These are phyloP conservation scores for Albula glossodonta DNA, from an alignment of 2,113 vertebrate genomes.

Conservation along the genomic window DNA sequence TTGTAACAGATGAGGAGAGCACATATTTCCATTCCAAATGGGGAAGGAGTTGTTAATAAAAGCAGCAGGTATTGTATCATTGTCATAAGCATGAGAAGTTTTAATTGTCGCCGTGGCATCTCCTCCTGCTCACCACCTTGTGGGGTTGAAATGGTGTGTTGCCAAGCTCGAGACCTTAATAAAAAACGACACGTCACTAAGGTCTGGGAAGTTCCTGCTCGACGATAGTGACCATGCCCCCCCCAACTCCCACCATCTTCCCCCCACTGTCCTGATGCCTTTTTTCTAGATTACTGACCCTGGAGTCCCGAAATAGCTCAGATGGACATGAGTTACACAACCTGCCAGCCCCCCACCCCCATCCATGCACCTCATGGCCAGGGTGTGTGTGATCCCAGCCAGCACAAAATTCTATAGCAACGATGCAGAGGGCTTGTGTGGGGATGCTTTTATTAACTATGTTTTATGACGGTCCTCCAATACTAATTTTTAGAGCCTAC, in stretches of 20 bases:
- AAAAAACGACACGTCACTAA: conserved; percentile 72
- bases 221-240: conserved; percentile 40
- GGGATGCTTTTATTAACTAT: too few species aligned
- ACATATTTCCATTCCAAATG: conserved; percentile 74
- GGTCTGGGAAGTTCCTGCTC: conserved; percentile 61
- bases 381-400: too few species aligned
- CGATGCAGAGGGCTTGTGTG: too few species aligned
- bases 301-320: too few species aligned
- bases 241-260: too few species aligned
- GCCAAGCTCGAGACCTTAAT: conserved; percentile 82
- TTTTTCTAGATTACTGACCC: not conserved
- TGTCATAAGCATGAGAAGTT: conserved; percentile 72
- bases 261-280: too few species aligned
- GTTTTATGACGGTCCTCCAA: too few species aligned
- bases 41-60: conserved; percentile 70
- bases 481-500: too few species aligned
- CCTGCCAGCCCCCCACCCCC: too few species aligned
- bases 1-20: conserved; percentile 43
- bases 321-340: too few species aligned
- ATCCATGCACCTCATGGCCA: too few species aligned
- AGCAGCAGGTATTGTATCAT: conserved; percentile 75
- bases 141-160: conserved; percentile 81
- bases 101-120: conserved; percentile 76
- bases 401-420: too few species aligned
- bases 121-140: conserved; percentile 62